Base-by-base conservation (phyloP, 2,888 invertebrate genomes). In the Brassicogethes aeneus region DNA sequence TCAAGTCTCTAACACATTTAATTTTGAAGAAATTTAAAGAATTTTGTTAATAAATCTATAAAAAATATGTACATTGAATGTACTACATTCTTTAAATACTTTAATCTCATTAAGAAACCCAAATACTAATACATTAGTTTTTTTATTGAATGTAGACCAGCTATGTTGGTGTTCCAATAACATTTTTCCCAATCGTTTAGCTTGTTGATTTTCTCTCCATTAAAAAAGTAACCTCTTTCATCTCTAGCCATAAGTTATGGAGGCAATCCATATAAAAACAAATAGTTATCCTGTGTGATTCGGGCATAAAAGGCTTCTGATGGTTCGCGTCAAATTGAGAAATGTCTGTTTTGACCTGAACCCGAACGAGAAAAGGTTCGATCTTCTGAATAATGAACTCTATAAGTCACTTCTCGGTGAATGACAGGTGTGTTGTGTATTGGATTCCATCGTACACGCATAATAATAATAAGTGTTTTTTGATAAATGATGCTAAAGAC, bases 381-480 rank as follows among this genome's bases (percentile, higher is more conserved):
- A 44, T 48, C 47, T 40, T 30, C 40, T 40, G 37, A 33, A 52
- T 53, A 55, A 53, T 53, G 50, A 50, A 53, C 23, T 48, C 54
- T 42, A 55, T 55, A 55, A 53, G 55, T 55, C 54, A 55, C 48
- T 41, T 23, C 10, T 23, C 23, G 10, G 42, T 51, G 55, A 54
- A 49, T 54, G 56, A 55, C 57, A 58, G 57, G 54, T 55, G n/a
- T n/a, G 56, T 51, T 55, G 54, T 54, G 46, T 55, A 49, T 50
- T 43, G 42, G 44, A 47, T 49, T 41, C 14, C 15, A 34, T 14
- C 14, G 15, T 33, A 48, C 43, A 50, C 50, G 52, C 44, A 51
- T 46, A 48, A 49, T 52, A 51, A 48, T 39, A 45, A 43, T 50
- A 51, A 23, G 10, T 10, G 23, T 49, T 46, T 52, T 53, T 53